These are phyloP conservation scores for Dolichomitus sp. DNA, from an alignment of 2,888 invertebrate genomes.

Conservation along the genomic window DNA sequence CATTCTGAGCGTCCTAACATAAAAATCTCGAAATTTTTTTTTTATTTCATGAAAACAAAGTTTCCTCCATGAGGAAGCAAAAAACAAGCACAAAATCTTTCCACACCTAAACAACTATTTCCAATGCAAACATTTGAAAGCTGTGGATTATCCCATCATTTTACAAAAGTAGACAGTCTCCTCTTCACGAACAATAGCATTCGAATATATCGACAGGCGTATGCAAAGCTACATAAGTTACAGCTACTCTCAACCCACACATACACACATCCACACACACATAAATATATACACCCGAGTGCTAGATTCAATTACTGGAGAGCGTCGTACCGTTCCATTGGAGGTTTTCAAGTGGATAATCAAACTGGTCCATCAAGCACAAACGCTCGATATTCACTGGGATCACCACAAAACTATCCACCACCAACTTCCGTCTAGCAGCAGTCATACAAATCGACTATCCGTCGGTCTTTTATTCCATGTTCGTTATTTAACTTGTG, in stretches of 20 bases:
- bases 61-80: too few species aligned
- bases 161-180: background rate
- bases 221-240: background rate
- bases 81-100: too few species aligned
- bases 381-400: slow-evolving; percentile 20
- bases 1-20: too few species aligned
- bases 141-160: background rate
- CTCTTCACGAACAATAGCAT: background rate
- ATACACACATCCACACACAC: background rate
- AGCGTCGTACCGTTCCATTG: slow-evolving; percentile 16
- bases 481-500: background rate
- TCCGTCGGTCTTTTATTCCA: background rate
- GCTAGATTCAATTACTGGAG: slow-evolving; percentile 19
- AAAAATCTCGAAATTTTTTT: too few species aligned
- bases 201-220: slow-evolving; percentile 3
- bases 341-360: slow-evolving; percentile 4
- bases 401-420: slow-evolving; percentile 1
- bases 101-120: too few species aligned
- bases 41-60: too few species aligned
- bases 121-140: background rate
- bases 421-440: background rate
- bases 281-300: background rate
- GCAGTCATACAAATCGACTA: slow-evolving; percentile 7
- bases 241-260: background rate
- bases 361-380: slow-evolving; percentile 19